Evolutionary conservation across 2,888 invertebrate genomes (phyloP).

Genomic region (Steinernema hermaphroditum): DNA sequence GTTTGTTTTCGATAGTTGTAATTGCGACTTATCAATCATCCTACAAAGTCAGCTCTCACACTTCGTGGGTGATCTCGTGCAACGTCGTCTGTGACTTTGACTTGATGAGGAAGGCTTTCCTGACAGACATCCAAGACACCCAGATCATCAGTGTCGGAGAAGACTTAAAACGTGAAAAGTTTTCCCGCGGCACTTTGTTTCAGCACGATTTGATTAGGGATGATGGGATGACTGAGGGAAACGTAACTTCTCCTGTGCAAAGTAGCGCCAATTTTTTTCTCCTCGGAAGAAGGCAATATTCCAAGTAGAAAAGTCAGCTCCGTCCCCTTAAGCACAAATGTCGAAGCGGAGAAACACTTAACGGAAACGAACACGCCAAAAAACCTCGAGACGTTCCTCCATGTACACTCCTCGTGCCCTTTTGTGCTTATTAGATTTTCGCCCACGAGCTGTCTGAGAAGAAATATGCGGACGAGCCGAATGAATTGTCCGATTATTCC

Average conservation of each 20-base stretch:
- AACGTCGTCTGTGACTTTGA: not conserved
- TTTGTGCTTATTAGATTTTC: conserved; percentile 26
- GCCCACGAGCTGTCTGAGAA: not conserved
- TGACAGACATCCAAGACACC: not conserved
- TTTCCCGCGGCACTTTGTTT: not conserved
- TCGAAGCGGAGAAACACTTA: conserved; percentile 3
- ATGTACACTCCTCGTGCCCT: not conserved
- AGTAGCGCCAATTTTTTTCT: not conserved
- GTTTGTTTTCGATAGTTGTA: conserved; percentile 21
- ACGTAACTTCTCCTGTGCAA: not conserved
- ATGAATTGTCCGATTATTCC: conserved; percentile 5
- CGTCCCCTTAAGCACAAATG: not conserved
- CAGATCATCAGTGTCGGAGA: no score
- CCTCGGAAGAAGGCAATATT: conserved; percentile 13
- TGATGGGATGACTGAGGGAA: not conserved
- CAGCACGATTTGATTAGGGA: conserved; percentile 7
- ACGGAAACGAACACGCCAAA: conserved; percentile 3
- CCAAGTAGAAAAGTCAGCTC: not conserved
- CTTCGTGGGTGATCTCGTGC: conserved; percentile 13
- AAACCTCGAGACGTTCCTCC: not conserved
- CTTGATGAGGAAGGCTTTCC: not conserved
- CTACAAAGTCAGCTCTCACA: not conserved
- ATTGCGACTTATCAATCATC: conserved; percentile 30
- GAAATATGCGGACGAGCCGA: conserved; percentile 6
- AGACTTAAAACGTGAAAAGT: not conserved